phyloP scores from a whole-genome alignment of 1,140 invertebrate genomes.

The Eulimnadia texana region DNA sequence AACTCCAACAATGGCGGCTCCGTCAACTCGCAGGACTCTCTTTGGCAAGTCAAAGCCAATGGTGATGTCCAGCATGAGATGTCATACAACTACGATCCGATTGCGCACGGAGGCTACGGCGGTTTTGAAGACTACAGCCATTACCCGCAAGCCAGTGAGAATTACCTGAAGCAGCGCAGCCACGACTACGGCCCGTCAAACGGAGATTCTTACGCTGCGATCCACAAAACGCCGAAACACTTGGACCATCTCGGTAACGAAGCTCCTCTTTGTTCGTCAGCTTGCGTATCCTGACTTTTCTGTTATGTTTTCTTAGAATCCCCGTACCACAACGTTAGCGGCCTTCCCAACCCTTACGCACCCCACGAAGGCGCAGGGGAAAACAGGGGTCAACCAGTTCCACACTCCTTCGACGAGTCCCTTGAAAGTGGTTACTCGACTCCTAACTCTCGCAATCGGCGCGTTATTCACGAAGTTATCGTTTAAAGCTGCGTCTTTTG shows the following conservation, averaged over 20 bases:
- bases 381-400: slow-evolving; percentile 49
- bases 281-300: no score
- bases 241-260: slow-evolving; percentile 41
- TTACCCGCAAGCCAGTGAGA: slow-evolving; percentile 41
- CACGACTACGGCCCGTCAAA: slow-evolving; percentile 32
- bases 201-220: slow-evolving; percentile 63
- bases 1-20: slow-evolving; percentile 84
- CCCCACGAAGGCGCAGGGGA: slow-evolving; percentile 45
- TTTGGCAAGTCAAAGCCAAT: slow-evolving; percentile 70
- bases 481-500: slow-evolving; percentile 42
- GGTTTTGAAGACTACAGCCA: slow-evolving; percentile 70
- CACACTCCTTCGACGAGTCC: slow-evolving; percentile 76
- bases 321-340: slow-evolving; percentile 80
- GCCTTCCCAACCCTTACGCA: slow-evolving; percentile 73
- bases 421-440: slow-evolving; percentile 84
- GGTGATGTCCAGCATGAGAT: slow-evolving; percentile 14
- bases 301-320: slow-evolving; percentile 47
- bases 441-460: slow-evolving; percentile 69
- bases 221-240: slow-evolving; percentile 70
- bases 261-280: background rate
- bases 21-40: slow-evolving; percentile 83
- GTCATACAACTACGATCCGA: slow-evolving; percentile 37
- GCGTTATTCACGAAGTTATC: slow-evolving; percentile 86
- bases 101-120: slow-evolving; percentile 61
- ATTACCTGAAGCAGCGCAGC: slow-evolving; percentile 33